A percentile compares a stretch with the other conserved stretches of the same genome.
Evolutionary conservation across 1,140 invertebrate species (phyloP).

Genomic region (Brevipalpus yothersi): DNA sequence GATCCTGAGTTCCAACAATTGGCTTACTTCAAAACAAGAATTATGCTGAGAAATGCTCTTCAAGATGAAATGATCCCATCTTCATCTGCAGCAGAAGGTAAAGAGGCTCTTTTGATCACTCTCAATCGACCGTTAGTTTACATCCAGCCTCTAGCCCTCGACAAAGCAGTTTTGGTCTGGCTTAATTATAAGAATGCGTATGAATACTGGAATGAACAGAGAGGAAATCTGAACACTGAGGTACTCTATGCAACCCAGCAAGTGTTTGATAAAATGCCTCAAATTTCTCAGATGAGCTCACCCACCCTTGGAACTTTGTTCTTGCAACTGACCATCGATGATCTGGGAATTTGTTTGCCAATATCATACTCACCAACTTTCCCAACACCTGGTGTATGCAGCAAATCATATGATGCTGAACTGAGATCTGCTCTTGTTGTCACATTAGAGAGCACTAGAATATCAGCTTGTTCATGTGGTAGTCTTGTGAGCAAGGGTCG

Average conservation of each 20-base stretch:
- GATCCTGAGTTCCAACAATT: slow-evolving; percentile 89
- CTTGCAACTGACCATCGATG: slow-evolving; percentile 76
- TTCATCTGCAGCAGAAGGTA: slow-evolving; percentile 32
- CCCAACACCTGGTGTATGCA: neutral
- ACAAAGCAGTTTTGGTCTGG: slow-evolving; percentile 89
- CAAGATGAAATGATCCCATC: slow-evolving; percentile 52
- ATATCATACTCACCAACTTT: slow-evolving; percentile 1
- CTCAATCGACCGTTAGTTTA: slow-evolving; percentile 73
- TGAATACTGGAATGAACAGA: slow-evolving; percentile 92
- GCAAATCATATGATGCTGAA: slow-evolving; percentile 33
- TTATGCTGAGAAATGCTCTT: slow-evolving; percentile 30
- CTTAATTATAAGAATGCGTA: slow-evolving; percentile 96
- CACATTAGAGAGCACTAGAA: slow-evolving; percentile 76
- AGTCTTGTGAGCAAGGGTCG: slow-evolving; percentile 47
- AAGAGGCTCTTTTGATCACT: slow-evolving; percentile 77
- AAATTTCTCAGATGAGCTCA: slow-evolving; percentile 13
- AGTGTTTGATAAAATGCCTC: slow-evolving; percentile 36
- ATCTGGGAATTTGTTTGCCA: slow-evolving; percentile 90
- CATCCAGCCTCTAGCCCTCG: slow-evolving; percentile 80
- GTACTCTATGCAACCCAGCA: slow-evolving; percentile 48
- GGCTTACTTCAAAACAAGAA: slow-evolving; percentile 86
- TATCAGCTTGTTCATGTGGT: slow-evolving; percentile 61
- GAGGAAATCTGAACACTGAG: slow-evolving; percentile 50
- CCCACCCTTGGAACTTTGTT: slow-evolving; percentile 59
- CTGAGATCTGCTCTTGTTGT: slow-evolving; percentile 70